Percentiles rank a stretch among this genome's conserved stretches.
Conservation (phyloP, 2,113 vertebrate genomes). For the Falco punctatus region DNA sequence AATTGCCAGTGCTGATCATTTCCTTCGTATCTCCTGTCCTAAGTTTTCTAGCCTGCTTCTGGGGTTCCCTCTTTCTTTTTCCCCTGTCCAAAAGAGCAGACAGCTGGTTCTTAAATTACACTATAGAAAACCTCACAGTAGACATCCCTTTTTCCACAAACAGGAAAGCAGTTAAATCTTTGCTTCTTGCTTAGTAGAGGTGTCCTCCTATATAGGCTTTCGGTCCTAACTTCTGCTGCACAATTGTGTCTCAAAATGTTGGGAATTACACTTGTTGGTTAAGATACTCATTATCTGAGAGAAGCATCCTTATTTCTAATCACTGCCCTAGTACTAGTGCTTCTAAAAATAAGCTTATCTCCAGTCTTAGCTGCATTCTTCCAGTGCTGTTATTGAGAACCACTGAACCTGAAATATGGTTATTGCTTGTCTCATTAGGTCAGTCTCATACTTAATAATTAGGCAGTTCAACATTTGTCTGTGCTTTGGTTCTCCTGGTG, state of each 20-base stretch:
- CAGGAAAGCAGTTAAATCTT: neutral
- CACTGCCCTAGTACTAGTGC: neutral
- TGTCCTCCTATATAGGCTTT: neutral
- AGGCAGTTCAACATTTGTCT: neutral
- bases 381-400: neutral
- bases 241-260: neutral
- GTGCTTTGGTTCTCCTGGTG: neutral
- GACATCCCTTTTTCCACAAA: neutral
- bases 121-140: neutral
- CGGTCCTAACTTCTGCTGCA: neutral
- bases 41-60: neutral
- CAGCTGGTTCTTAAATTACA: neutral
- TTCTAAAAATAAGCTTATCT: slow-evolving; percentile 32
- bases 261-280: neutral
- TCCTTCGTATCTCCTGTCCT: neutral
- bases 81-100: neutral
- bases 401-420: slow-evolving; percentile 2
- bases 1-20: neutral
- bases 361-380: neutral
- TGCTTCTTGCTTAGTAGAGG: neutral
- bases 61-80: neutral
- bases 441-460: neutral
- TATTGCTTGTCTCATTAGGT: slow-evolving; percentile 23
- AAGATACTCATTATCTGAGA: neutral
- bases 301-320: slow-evolving; percentile 9